Conservation (phyloP, 2,797 vertebrate species). For the Yasuhikotakia modesta region DNA sequence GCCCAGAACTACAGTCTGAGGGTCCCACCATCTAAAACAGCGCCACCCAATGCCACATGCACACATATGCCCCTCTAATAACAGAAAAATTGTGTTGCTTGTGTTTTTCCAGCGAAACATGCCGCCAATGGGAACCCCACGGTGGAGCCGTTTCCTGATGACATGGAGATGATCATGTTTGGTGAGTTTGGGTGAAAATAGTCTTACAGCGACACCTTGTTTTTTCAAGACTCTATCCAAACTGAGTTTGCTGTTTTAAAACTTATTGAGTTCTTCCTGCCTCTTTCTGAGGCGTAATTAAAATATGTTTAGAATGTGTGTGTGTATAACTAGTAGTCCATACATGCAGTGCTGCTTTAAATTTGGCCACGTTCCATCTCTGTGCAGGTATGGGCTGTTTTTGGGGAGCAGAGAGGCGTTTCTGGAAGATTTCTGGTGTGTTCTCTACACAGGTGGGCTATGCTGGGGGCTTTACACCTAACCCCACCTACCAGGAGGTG, state of each 20-base stretch:
- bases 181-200: constrained; percentile 63
- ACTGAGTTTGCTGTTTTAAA: background rate
- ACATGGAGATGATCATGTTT: constrained; percentile 76
- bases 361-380: too few relatives aligned
- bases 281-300: background rate
- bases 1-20: constrained; percentile 20
- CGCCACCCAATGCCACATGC: constrained; percentile 34
- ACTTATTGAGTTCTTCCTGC: background rate
- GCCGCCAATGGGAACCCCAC: constrained; percentile 72
- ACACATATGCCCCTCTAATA: constrained; percentile 38
- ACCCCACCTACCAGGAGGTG: constrained; percentile 79
- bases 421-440: constrained; percentile 76
- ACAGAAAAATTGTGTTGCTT: constrained; percentile 21
- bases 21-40: constrained; percentile 38
- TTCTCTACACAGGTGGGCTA: constrained; percentile 84
- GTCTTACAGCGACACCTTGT: background rate
- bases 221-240: background rate
- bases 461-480: constrained; percentile 77
- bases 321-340: too few relatives aligned
- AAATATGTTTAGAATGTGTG: too few relatives aligned
- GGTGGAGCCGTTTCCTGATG: constrained; percentile 77
- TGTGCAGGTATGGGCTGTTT: constrained; percentile 82
- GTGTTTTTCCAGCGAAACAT: constrained; percentile 71
- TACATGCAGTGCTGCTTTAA: too few relatives aligned
- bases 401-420: constrained; percentile 80